These are phyloP conservation scores for Siniperca knerii DNA, from an alignment of 2,113 vertebrate species.

Conservation along the genomic window DNA sequence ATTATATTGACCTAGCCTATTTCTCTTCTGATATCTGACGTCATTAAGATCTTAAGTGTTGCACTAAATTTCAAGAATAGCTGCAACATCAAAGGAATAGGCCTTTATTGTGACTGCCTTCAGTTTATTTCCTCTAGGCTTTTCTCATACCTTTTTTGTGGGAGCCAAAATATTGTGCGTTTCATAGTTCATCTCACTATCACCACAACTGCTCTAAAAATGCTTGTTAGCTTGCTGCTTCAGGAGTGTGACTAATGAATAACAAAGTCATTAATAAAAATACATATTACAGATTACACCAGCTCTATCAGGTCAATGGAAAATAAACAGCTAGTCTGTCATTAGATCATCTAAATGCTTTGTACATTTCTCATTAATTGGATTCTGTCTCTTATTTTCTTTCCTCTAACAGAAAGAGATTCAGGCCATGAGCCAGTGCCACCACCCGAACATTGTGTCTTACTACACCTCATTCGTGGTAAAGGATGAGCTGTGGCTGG, in stretches of 20 bases:
- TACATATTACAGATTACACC: neutral
- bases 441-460: conserved; percentile 98
- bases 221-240: neutral
- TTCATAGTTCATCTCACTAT: neutral
- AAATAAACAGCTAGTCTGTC: neutral
- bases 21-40: conserved; percentile 36
- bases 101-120: conserved; percentile 12
- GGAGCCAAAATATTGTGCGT: neutral
- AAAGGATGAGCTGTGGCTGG: conserved; percentile 98
- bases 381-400: conserved; percentile 25
- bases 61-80: conserved; percentile 40
- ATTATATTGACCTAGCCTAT: conserved; percentile 37
- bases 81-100: conserved; percentile 7
- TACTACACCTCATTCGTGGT: conserved; percentile 99
- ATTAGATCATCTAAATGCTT: neutral
- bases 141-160: neutral
- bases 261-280: neutral
- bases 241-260: neutral
- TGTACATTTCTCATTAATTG: neutral
- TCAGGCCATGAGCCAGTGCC: conserved; percentile 96
- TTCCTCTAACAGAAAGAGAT: conserved; percentile 82
- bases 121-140: conserved; percentile 23
- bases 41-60: conserved; percentile 46
- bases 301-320: neutral
- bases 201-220: neutral